phyloP scores from a whole-genome alignment of 2,797 vertebrate species.

The Myotis daubentonii region DNA sequence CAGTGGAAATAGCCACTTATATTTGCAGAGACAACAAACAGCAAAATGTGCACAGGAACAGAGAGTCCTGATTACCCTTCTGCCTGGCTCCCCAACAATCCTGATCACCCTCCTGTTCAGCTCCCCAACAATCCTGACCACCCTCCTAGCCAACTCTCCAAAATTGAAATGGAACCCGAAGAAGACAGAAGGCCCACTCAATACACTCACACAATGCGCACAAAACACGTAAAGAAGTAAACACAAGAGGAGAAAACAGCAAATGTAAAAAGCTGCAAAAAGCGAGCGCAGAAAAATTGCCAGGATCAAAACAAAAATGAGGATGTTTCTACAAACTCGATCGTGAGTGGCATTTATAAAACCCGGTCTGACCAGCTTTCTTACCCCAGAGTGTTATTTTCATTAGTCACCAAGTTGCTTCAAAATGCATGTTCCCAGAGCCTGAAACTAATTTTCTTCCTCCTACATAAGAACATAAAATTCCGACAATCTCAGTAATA shows the following conservation, averaged over 20 bases:
- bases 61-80: slow-evolving; percentile 56
- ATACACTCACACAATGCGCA: neutral
- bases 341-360: slow-evolving; percentile 1
- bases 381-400: slow-evolving; percentile 25
- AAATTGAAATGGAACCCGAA: slow-evolving; percentile 59
- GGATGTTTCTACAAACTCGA: neutral
- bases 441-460: slow-evolving; percentile 70
- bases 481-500: slow-evolving; percentile 56
- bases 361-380: slow-evolving; percentile 12
- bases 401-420: slow-evolving; percentile 59
- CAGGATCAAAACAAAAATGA: neutral
- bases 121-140: slow-evolving; percentile 39
- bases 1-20: slow-evolving; percentile 48
- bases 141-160: slow-evolving; percentile 39
- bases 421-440: slow-evolving; percentile 48
- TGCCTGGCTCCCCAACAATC: neutral
- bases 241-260: slow-evolving; percentile 36
- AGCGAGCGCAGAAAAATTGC: neutral
- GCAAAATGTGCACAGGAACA: slow-evolving; percentile 39
- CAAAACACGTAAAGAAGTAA: slow-evolving; percentile 49
- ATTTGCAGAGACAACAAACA: slow-evolving; percentile 66
- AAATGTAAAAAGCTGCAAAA: slow-evolving; percentile 5
- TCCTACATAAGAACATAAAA: slow-evolving; percentile 64
- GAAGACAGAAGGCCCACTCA: neutral
- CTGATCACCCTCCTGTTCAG: slow-evolving; percentile 42